Base-by-base conservation (phyloP, 1,140 invertebrate genomes). In the Sitobion miscanthi region DNA sequence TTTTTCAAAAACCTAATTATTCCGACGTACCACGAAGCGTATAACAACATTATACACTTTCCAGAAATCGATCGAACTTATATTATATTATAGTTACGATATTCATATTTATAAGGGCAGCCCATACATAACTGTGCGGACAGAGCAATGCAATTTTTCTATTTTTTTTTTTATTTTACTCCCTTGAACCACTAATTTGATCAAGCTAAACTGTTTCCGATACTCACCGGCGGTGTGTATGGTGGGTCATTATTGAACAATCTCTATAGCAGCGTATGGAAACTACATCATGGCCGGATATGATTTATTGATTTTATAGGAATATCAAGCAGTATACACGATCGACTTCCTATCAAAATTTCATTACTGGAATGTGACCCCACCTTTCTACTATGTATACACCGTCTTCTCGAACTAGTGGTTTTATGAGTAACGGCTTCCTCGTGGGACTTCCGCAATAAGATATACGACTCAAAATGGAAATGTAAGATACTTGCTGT, bases 331-430 rank as follows among this genome's bases (percentile, higher is more conserved):
- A 92, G 69, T 83, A 45, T 25, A 83, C 77, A 35, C 25, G 69
- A 92, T 92, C 69, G 69, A 83, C 90, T 77, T 92, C 17, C 90
- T 83, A 92, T 92, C 90, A 92, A 92, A 92, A 92, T 92, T 92
- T 83, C 90, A 92, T 92, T 92, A 92, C 77, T 49, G 47, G 45
- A 92, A 82, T 83, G 90, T 17, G 47, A 90, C 57, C 35, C 21
- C n/a, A 23, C 35, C 87, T 23, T 8, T 20, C n/a, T 21, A 25
- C 42, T 42, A 25, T 85, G 35, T 69, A 69, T 69, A 69, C 0
- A 82, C 20, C 90, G 69, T 42, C 21, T 62, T 91, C 57, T 45
- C 9, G 90, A 91, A 57, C 42, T 21, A 77, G 69, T 25, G 90
- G n/a, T 92, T 83, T 77, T 92, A 92, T 83, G 90, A 83, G 69